Conservation (phyloP, 2,113 vertebrate species). For the Ailurus styani region DNA sequence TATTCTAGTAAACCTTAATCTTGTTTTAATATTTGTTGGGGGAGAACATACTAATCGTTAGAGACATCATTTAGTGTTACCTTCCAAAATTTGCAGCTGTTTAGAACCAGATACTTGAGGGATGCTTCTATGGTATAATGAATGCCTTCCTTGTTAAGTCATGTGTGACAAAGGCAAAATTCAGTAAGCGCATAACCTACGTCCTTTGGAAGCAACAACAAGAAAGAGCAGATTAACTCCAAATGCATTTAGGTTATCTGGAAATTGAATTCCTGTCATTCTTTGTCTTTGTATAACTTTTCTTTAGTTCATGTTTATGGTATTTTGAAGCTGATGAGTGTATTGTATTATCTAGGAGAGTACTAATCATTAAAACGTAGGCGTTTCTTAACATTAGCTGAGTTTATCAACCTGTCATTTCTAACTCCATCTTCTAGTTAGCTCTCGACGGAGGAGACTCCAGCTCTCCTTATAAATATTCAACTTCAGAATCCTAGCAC, state of each 20-base stretch:
- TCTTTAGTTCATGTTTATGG: background rate
- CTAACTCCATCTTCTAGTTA: constrained; percentile 65
- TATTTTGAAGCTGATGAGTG: constrained; percentile 54
- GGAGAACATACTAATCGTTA: background rate
- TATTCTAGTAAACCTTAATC: background rate
- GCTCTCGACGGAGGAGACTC: constrained; percentile 37
- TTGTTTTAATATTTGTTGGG: constrained; percentile 37
- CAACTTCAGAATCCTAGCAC: background rate
- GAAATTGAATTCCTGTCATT: constrained; percentile 66
- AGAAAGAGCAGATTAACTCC: constrained; percentile 25
- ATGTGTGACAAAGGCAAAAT: constrained; percentile 54
- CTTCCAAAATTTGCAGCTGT: constrained; percentile 67
- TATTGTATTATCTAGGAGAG: constrained; percentile 61
- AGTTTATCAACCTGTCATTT: constrained; percentile 63
- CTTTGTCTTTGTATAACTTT: constrained; percentile 55
- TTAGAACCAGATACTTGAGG: constrained; percentile 59
- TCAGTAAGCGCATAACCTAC: constrained; percentile 51
- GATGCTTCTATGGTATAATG: constrained; percentile 28
- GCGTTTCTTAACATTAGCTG: constrained; percentile 56
- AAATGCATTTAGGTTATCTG: constrained; percentile 54
- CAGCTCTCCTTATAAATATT: background rate
- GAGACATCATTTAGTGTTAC: constrained; percentile 37
- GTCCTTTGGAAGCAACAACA: constrained; percentile 16
- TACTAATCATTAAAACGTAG: constrained; percentile 72
- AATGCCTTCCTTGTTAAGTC: constrained; percentile 21